Conservation (phyloP, 2,888 invertebrate species). For the Acanthoscelides obtectus region DNA sequence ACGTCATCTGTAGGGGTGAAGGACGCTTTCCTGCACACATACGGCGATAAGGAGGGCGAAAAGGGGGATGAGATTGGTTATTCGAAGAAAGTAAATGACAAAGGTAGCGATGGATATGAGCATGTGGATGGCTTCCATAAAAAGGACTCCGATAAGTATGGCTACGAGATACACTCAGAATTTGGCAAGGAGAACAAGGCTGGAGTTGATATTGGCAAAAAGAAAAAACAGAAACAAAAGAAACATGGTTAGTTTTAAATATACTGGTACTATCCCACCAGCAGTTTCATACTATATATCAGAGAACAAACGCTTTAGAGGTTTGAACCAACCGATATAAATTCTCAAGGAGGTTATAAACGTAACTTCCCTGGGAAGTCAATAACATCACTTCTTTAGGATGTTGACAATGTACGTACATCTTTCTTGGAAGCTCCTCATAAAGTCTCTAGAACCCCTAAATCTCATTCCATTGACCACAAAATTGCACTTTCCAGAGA, state of each 20-base stretch:
- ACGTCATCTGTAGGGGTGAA: conserved; percentile 39
- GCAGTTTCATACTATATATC: no score
- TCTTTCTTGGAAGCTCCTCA: no score
- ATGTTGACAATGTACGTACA: no score
- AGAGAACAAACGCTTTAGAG: not conserved
- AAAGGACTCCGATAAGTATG: conserved; percentile 68
- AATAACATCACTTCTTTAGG: no score
- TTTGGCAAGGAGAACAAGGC: conserved; percentile 52
- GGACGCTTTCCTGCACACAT: conserved; percentile 55
- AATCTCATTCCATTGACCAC: no score
- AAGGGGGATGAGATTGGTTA: conserved; percentile 60
- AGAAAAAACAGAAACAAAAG: conserved; percentile 29
- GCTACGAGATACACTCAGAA: conserved; percentile 63
- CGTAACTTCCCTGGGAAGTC: no score
- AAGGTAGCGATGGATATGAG: conserved; percentile 68
- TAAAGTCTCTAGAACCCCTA: no score
- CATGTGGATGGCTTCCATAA: conserved; percentile 69
- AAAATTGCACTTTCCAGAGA: no score
- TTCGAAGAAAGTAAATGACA: conserved; percentile 58
- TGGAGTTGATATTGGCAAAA: conserved; percentile 46
- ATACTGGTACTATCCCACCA: not conserved
- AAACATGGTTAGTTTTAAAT: conserved; percentile 13
- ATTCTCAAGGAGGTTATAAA: no score
- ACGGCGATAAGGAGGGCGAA: conserved; percentile 53
- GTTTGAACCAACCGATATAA: no score